Evolutionary conservation across 2,113 vertebrate species (phyloP).

Genomic region (Aleadryas rufinucha): DNA sequence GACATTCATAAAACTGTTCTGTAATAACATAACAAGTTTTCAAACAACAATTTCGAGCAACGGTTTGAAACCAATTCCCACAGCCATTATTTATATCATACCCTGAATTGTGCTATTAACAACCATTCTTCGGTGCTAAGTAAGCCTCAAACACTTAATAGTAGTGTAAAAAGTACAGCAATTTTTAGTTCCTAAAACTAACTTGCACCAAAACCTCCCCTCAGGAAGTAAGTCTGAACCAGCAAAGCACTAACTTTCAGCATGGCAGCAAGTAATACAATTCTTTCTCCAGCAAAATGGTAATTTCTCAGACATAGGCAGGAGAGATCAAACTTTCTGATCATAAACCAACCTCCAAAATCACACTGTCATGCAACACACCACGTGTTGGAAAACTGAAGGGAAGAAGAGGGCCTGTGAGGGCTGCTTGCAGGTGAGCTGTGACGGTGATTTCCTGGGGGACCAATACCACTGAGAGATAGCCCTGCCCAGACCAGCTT

Average conservation of each 20-base stretch:
- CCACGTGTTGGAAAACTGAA: not conserved
- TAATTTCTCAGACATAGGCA: not conserved
- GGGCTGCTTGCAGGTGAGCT: not conserved
- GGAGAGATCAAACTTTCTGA: not conserved
- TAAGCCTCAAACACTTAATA: not conserved
- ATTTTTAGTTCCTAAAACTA: not conserved
- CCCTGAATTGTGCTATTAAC: not conserved
- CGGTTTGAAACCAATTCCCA: not conserved
- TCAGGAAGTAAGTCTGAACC: not conserved
- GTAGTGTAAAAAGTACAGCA: not conserved
- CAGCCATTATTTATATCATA: not conserved
- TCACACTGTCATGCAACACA: accelerated
- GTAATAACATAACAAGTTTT: not conserved
- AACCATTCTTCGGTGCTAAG: not conserved
- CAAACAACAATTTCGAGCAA: not conserved
- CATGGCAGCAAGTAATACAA: not conserved
- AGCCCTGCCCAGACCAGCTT: accelerated
- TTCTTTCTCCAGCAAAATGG: not conserved
- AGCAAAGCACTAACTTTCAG: not conserved
- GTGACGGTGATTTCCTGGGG: not conserved
- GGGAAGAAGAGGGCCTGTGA: not conserved
- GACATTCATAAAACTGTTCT: not conserved
- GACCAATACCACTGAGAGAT: accelerated
- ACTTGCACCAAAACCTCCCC: not conserved
- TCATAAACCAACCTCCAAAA: not conserved